Evolutionary conservation across 2,888 invertebrate species (phyloP).

Genomic region (Drosophila sordidula): DNA sequence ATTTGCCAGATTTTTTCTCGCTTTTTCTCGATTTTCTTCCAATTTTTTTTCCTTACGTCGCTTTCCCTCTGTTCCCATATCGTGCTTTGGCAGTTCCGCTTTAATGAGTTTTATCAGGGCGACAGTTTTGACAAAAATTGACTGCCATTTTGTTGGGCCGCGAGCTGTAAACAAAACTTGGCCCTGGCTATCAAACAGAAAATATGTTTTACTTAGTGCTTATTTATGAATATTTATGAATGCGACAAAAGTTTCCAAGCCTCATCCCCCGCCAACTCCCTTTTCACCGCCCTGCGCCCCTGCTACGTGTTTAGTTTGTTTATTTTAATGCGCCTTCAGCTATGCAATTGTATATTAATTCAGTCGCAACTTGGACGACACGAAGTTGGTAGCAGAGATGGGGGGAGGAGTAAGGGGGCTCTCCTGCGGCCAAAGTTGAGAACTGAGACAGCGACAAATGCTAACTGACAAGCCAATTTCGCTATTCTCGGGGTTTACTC

Average conservation of each 20-base stretch:
- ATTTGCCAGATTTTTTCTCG: constrained; percentile 53
- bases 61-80: constrained; percentile 42
- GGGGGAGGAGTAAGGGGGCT: background rate
- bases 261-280: background rate
- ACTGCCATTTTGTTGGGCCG: constrained; percentile 69
- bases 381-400: constrained; percentile 17
- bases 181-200: constrained; percentile 76
- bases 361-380: constrained; percentile 61
- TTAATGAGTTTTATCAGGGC: constrained; percentile 79
- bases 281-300: background rate
- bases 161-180: constrained; percentile 62
- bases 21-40: constrained; percentile 18
- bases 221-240: constrained; percentile 81
- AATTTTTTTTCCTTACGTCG: constrained; percentile 12
- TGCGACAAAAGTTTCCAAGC: constrained; percentile 70
- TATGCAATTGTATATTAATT: constrained; percentile 81
- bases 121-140: constrained; percentile 70
- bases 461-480: constrained; percentile 81
- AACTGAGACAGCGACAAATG: constrained; percentile 75
- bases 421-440: constrained; percentile 53
- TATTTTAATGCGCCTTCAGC: constrained; percentile 79
- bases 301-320: constrained; percentile 68
- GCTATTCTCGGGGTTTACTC: constrained; percentile 50
- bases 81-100: constrained; percentile 62
- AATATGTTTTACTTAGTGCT: constrained; percentile 74